Conservation (phyloP, 2,113 vertebrate species). For the Takifugu flavidus region DNA sequence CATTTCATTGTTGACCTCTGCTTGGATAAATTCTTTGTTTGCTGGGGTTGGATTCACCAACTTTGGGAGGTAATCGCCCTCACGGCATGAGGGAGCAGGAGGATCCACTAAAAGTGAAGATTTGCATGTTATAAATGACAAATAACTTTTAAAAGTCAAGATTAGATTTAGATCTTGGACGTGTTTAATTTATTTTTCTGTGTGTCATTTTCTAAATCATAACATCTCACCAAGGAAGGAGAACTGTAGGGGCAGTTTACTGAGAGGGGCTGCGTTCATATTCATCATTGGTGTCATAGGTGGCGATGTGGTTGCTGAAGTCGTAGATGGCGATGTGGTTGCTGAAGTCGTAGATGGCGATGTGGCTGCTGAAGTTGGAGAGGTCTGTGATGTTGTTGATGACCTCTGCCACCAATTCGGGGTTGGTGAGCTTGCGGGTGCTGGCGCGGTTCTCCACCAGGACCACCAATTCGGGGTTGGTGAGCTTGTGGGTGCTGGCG, state of each 20-base stretch:
- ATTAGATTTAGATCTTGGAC: too few relatives aligned
- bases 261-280: conserved; percentile 30
- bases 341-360: background rate
- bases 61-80: conserved; percentile 56
- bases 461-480: too few relatives aligned
- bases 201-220: background rate
- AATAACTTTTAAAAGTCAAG: background rate
- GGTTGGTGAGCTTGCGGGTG: too few relatives aligned
- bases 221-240: conserved; percentile 51
- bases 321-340: background rate
- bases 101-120: conserved; percentile 55
- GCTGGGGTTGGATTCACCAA: conserved; percentile 57
- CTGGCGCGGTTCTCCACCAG: too few relatives aligned
- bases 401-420: background rate
- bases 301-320: background rate
- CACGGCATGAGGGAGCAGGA: conserved; percentile 51
- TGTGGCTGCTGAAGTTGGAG: background rate
- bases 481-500: too few relatives aligned
- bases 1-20: conserved; percentile 48
- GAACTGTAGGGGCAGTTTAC: conserved; percentile 67
- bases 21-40: conserved; percentile 36
- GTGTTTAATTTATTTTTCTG: too few relatives aligned
- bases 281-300: background rate
- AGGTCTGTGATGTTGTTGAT: background rate
- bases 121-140: background rate